Percentiles rank a stretch among this genome's conserved stretches.
Conservation (phyloP, 1,140 invertebrate genomes). For the Musca domestica region DNA sequence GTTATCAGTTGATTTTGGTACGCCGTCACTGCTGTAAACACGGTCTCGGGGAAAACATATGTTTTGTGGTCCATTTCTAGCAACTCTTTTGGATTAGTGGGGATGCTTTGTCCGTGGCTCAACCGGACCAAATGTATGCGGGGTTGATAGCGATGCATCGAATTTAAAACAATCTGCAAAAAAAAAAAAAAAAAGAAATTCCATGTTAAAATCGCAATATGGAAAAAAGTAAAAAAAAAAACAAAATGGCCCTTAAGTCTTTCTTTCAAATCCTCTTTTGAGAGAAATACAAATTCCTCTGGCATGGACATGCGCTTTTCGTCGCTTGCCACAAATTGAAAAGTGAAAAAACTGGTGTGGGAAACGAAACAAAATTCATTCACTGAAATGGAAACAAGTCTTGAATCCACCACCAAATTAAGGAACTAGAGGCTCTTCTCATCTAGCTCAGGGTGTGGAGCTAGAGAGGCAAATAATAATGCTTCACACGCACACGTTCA, state of each 20-base stretch:
- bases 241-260: constrained; percentile 2
- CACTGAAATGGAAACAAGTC: no score
- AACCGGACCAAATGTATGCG: constrained; percentile 85
- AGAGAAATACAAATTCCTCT: background rate
- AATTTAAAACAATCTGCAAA: constrained; percentile 97
- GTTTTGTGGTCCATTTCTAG: constrained; percentile 84
- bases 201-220: background rate
- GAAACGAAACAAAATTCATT: no score
- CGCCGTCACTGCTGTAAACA: constrained; percentile 97
- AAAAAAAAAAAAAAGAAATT: background rate
- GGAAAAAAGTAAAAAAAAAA: no score
- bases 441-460: no score
- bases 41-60: constrained; percentile 96
- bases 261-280: background rate
- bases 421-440: no score
- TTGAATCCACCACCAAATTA: no score
- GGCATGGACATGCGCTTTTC: constrained; percentile 1
- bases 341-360: no score
- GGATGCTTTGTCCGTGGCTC: constrained; percentile 66
- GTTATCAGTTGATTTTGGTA: constrained; percentile 98
- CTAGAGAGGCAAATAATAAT: no score
- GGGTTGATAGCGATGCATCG: constrained; percentile 98
- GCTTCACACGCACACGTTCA: no score
- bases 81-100: constrained; percentile 78
- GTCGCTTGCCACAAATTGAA: no score